These are phyloP conservation scores for Coendou prehensilis DNA, from an alignment of 2,797 vertebrate genomes.

Conservation along the genomic window DNA sequence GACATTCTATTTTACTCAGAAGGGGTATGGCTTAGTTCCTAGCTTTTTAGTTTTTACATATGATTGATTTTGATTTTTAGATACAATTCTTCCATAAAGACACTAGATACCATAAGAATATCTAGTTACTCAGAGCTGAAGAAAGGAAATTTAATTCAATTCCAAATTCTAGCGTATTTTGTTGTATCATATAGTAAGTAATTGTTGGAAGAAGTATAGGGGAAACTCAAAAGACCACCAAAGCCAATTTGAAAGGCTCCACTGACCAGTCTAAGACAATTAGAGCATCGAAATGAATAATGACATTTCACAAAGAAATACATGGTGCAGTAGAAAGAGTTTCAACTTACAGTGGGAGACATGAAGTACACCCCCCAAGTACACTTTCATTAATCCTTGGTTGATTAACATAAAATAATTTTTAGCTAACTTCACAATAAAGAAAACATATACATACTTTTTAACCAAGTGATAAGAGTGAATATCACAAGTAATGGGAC, in stretches of 20 bases:
- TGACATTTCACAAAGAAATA: conserved; percentile 8
- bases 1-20: neutral
- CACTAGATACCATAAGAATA: neutral
- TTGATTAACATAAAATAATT: conserved; percentile 16
- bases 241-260: neutral
- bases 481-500: neutral
- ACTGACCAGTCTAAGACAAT: neutral
- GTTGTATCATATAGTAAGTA: neutral
- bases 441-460: neutral
- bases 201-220: neutral
- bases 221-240: neutral
- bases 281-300: neutral
- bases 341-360: neutral
- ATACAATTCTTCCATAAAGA: neutral
- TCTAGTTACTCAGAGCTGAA: neutral
- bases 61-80: neutral
- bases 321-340: neutral
- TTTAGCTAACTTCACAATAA: neutral
- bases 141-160: neutral
- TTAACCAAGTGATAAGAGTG: neutral
- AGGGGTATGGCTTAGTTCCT: neutral
- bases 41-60: neutral
- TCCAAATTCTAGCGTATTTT: neutral
- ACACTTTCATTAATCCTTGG: neutral
- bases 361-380: neutral